Base-by-base conservation (phyloP, 2,113 vertebrate genomes). In the Sebastes fasciatus region DNA sequence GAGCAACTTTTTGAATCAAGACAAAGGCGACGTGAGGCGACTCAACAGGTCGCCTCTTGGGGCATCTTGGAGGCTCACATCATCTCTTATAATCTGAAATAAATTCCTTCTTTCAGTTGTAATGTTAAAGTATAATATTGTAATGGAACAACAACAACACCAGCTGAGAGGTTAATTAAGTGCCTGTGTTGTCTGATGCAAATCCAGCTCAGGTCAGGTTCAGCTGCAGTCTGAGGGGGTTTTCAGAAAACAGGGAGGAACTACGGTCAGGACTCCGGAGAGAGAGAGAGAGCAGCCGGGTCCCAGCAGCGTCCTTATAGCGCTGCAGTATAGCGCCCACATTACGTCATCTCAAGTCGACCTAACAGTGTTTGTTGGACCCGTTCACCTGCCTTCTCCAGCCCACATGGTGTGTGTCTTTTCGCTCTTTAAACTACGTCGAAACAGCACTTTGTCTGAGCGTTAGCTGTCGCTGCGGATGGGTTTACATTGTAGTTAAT, bases 81-180 rank as follows among this genome's bases (percentile, higher is more conserved):
- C 51, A 43, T 45, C 12, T 57, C 26, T 71, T n/a, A 43, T 9
- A 40, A 40, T 23, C 3, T 14, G 21, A 54, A 69, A 26, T 34
- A 8, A 48, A 16, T 40, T 3, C 16, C 0, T n/a, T 45, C 14
- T 45, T 34, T 57, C 4, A 12, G 46, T 6, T 55, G 4, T 14
- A 42, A 58, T 65, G 34, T 23, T 58, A 8, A 49, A 48, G 46
- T 62, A 5, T 57, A 42, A 71, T 65, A 42, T 46, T 65, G 16
- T 12, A 62, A 48, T 57, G 43, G 46, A 5, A 55, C 40, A 86
- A 64, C 45, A 34, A 40, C 43, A 42, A 8, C 61, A 72, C 61
- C 80, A 57, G 77, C 72, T 83, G 77, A 83, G 54, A 80, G 80
- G 80, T 80, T 76, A 72, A 80, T 87, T 83, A 55, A 34, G 70